Conservation (phyloP, 1,140 invertebrate species). For the Acromyrmex charruanus region DNA sequence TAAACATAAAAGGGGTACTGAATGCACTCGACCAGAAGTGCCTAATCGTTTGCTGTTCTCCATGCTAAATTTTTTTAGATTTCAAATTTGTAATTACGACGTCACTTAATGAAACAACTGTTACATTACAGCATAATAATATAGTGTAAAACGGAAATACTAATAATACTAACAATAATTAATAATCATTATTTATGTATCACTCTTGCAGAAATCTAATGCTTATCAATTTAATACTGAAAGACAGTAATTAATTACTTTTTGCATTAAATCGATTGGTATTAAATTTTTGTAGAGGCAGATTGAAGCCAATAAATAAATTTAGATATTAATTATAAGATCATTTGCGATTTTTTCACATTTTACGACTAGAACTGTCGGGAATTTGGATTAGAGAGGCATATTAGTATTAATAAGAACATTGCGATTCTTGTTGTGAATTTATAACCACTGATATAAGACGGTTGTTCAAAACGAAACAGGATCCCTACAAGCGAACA, state of each 20-base stretch:
- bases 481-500: slow-evolving; percentile 47
- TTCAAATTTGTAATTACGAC: background rate
- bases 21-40: slow-evolving; percentile 26
- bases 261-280: too few species aligned
- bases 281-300: too few species aligned
- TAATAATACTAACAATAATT: background rate
- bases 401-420: slow-evolving; percentile 19
- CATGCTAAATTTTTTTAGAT: background rate
- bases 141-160: background rate
- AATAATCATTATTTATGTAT: background rate
- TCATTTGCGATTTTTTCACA: background rate
- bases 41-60: background rate
- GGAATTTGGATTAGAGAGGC: background rate
- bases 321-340: slow-evolving; percentile 21
- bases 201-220: too few species aligned
- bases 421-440: background rate
- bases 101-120: background rate
- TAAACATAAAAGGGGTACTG: slow-evolving; percentile 82
- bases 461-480: slow-evolving; percentile 42
- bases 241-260: too few species aligned
- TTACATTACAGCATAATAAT: background rate
- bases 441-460: slow-evolving; percentile 16
- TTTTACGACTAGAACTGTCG: slow-evolving; percentile 5
- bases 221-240: too few species aligned
- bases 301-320: slow-evolving; percentile 5